Evolutionary conservation across 2,888 invertebrate species (phyloP).

Genomic region (Oscheius sp.): DNA sequence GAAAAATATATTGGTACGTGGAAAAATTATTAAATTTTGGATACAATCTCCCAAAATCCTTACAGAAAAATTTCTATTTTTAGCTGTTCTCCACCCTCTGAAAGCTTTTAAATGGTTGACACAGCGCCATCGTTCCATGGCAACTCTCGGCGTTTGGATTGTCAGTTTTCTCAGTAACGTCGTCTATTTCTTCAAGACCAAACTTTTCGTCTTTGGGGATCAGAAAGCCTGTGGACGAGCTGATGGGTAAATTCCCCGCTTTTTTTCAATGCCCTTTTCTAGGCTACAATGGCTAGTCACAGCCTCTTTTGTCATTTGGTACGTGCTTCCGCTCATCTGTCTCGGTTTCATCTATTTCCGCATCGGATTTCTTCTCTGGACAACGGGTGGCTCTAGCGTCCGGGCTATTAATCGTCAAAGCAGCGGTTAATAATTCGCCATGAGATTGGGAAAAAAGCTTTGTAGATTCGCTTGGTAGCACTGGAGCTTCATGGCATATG

Average conservation of each 20-base stretch:
- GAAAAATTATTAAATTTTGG: not conserved
- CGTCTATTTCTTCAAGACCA: conserved; percentile 56
- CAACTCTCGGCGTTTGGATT: conserved; percentile 61
- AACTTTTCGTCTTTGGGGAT: conserved; percentile 43
- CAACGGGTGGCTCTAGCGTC: conserved; percentile 41
- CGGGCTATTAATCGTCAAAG: conserved; percentile 46
- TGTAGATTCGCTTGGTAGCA: conserved; percentile 46
- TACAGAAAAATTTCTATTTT: conserved; percentile 9
- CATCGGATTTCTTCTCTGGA: conserved; percentile 87
- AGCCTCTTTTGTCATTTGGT: conserved; percentile 85
- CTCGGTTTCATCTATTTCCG: conserved; percentile 85
- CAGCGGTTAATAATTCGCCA: conserved; percentile 30
- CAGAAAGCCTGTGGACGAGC: conserved; percentile 44
- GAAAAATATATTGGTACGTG: conserved; percentile 83
- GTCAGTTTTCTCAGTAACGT: conserved; percentile 51
- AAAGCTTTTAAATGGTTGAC: conserved; percentile 64
- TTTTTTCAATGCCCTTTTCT: not conserved
- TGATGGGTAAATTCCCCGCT: conserved; percentile 27
- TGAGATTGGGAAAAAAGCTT: not conserved
- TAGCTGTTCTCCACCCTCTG: conserved; percentile 56
- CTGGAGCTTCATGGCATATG: conserved; percentile 52
- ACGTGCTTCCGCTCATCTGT: conserved; percentile 84
- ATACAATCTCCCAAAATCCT: not conserved
- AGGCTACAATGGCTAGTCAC: conserved; percentile 52
- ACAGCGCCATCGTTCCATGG: conserved; percentile 52